Base-by-base conservation (phyloP, 2,888 invertebrate species). In the Tanypteryx hageni region DNA sequence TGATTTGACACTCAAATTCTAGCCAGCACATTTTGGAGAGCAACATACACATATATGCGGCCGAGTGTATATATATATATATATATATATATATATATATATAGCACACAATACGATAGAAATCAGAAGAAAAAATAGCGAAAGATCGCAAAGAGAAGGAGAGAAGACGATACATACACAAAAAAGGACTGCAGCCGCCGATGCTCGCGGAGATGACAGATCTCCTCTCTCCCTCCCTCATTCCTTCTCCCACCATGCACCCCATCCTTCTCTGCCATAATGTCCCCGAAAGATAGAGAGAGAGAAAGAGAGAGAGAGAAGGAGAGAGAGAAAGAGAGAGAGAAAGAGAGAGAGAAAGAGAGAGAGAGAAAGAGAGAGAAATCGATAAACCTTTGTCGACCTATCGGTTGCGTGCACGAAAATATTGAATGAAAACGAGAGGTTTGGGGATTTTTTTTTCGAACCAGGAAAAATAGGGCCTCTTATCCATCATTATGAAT, bases 401-500 rank as follows among this genome's bases (percentile, higher is more conserved):
- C 89, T 89, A 89, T 89, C 89, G 89, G 89, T 89, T 89, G 89
- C 89, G 89, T 89, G 89, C 89, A 89, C 44, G 89, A 89, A 89
- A 89, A 89, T 89, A 89, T 89, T 89, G 89, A 89, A 89, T 89
- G 89, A 61, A 89, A 89, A 89, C 89, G 89, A 89, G 89, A 89
- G 89, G 89, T 89, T 89, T 27, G 31, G 64, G 44, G 61, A 89
- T 44, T 59, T 31, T 89, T 89, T 76, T 76, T 76, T 76, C 27
- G 64, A 89, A 89, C 61, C 68, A 61, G 68, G 89, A 89, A 68
- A 89, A 89, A 89, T 68, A 64, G 89, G 61, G 89, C 31, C 89
- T 89, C 89, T 89, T 89, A 89, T 89, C 89, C 89, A 64, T 89
- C 89, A 89, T 89, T 89, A 89, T 89, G 89, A 89, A 89, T 89